Percentiles rank a stretch among this genome's conserved stretches.
Conservation (phyloP, 1,140 invertebrate species). For the Zaprionus kolodkinae region DNA sequence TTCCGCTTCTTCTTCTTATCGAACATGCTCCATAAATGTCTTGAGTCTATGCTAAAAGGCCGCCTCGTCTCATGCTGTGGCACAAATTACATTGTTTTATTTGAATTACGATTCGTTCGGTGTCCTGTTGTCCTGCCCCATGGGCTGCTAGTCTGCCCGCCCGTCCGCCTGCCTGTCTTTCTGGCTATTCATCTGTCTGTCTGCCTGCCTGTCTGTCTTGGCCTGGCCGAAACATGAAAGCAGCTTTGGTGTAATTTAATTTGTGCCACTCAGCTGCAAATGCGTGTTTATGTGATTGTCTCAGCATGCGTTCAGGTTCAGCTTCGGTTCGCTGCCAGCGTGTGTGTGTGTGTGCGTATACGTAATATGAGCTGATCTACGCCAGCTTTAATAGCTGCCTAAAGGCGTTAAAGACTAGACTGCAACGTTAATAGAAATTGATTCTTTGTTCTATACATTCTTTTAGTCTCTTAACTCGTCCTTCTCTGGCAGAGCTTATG, state of each 20-base stretch:
- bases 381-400: constrained; percentile 34
- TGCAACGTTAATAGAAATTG: neutral
- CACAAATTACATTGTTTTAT: constrained; percentile 77
- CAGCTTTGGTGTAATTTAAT: constrained; percentile 77
- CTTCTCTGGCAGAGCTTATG: too few species aligned
- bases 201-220: constrained; percentile 1
- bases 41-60: neutral
- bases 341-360: constrained; percentile 16
- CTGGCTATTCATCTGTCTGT: neutral
- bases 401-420: constrained; percentile 17
- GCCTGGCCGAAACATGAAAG: constrained; percentile 67
- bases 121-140: constrained; percentile 31
- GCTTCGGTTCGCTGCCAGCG: neutral
- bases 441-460: too few species aligned
- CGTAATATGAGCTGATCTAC: constrained; percentile 26
- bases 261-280: constrained; percentile 65
- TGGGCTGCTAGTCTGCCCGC: neutral
- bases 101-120: constrained; percentile 74
- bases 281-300: constrained; percentile 74
- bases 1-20: constrained; percentile 11
- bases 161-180: neutral
- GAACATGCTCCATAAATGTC: constrained; percentile 14
- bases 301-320: constrained; percentile 19
- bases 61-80: constrained; percentile 22
- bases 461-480: too few species aligned